phyloP scores from a whole-genome alignment of 2,888 invertebrate species.

The Andrena haemorrhoa region DNA sequence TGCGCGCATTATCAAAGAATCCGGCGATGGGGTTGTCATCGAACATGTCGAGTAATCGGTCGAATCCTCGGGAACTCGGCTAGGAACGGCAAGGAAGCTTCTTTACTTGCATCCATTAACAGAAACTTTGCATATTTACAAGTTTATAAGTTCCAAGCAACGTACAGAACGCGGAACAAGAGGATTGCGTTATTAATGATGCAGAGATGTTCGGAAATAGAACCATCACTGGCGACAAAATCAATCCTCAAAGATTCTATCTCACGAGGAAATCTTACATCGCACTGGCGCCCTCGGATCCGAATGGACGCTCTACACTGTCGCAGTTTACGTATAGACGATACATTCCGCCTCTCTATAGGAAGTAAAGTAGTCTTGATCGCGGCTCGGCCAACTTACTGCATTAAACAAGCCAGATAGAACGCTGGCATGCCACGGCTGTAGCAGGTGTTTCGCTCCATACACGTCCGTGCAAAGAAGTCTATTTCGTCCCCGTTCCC shows the following conservation, averaged over 20 bases:
- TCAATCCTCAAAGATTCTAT: conserved; percentile 7
- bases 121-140: too few species aligned
- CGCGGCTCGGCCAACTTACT: neutral
- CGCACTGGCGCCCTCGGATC: neutral
- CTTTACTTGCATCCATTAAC: too few species aligned
- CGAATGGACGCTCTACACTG: neutral
- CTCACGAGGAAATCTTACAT: too few species aligned
- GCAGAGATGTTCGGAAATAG: too few species aligned
- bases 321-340: neutral
- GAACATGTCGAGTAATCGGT: conserved; percentile 14
- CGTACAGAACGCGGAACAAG: too few species aligned
- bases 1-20: conserved; percentile 63
- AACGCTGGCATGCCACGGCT: neutral
- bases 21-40: conserved; percentile 33
- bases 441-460: conserved; percentile 13
- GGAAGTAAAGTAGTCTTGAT: conserved; percentile 11
- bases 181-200: too few species aligned
- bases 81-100: neutral
- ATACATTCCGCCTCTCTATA: neutral
- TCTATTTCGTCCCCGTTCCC: conserved; percentile 1
- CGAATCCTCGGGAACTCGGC: neutral
- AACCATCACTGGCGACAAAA: neutral
- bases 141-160: too few species aligned
- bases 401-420: conserved; percentile 23
- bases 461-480: neutral